phyloP scores from a whole-genome alignment of 2,797 vertebrate genomes.

The Craterocephalus amniculus region DNA sequence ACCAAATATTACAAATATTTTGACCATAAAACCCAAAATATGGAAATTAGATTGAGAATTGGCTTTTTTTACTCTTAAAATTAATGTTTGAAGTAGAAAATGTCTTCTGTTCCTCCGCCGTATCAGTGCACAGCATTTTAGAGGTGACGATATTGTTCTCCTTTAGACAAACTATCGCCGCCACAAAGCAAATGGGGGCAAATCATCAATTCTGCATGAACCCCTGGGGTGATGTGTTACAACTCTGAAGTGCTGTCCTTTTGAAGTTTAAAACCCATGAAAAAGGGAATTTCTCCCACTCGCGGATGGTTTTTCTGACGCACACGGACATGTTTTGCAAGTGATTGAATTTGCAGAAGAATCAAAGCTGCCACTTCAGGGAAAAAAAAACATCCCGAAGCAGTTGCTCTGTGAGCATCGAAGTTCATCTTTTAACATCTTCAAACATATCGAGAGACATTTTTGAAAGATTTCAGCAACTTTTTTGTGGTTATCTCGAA shows the following conservation, averaged over 20 bases:
- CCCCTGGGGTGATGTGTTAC: conserved; percentile 41
- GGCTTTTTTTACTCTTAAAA: neutral
- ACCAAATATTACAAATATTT: neutral
- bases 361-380: conserved; percentile 24
- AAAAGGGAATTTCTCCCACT: conserved; percentile 42
- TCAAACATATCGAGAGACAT: conserved; percentile 10
- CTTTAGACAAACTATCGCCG: conserved; percentile 8
- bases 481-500: neutral
- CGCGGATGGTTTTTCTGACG: neutral
- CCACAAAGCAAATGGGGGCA: conserved; percentile 36
- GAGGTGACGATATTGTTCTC: neutral
- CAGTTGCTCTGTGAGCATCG: neutral
- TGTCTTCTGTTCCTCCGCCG: neutral
- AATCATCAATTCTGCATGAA: conserved; percentile 47
- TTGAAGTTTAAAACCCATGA: conserved; percentile 55
- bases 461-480: conserved; percentile 10
- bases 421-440: conserved; percentile 8
- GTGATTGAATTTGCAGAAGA: conserved; percentile 24
- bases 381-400: conserved; percentile 32
- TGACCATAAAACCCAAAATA: neutral
- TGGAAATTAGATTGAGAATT: neutral
- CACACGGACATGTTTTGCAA: conserved; percentile 9
- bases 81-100: neutral
- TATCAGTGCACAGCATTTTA: conserved; percentile 1
- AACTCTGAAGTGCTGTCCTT: conserved; percentile 42